phyloP scores from a whole-genome alignment of 2,113 vertebrate genomes.

The Athene noctua region DNA sequence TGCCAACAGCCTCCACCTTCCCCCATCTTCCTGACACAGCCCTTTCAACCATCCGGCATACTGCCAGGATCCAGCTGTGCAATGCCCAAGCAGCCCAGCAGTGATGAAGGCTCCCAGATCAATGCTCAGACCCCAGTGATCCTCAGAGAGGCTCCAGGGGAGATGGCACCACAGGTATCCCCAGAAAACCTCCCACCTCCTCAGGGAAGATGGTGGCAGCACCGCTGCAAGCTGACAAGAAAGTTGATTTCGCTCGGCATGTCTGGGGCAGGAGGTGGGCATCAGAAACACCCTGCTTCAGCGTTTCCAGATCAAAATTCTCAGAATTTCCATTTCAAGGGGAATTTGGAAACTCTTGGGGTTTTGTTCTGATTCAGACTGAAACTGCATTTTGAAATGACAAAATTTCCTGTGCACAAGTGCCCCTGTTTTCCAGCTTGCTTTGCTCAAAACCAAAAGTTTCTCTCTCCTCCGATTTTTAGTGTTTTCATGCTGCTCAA shows the following conservation, averaged over 20 bases:
- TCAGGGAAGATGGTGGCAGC: neutral
- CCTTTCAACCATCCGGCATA: neutral
- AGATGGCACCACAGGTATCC: neutral
- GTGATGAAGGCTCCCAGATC: neutral
- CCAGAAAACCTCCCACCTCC: neutral
- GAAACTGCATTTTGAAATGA: conserved; percentile 13
- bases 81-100: neutral
- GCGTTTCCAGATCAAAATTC: neutral
- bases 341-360: conserved; percentile 21
- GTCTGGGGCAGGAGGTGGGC: neutral
- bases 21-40: neutral
- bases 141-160: accelerated
- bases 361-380: conserved; percentile 40
- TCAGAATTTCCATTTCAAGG: conserved; percentile 40
- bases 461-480: neutral
- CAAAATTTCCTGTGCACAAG: neutral
- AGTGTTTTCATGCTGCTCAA: neutral
- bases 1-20: neutral
- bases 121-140: accelerated
- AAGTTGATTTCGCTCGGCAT: neutral
- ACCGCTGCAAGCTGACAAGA: neutral
- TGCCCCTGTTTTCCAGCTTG: neutral
- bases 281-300: neutral
- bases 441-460: neutral
- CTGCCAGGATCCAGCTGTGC: neutral